Conservation (phyloP, 1,140 invertebrate genomes). For the Bombus sylvicola region DNA sequence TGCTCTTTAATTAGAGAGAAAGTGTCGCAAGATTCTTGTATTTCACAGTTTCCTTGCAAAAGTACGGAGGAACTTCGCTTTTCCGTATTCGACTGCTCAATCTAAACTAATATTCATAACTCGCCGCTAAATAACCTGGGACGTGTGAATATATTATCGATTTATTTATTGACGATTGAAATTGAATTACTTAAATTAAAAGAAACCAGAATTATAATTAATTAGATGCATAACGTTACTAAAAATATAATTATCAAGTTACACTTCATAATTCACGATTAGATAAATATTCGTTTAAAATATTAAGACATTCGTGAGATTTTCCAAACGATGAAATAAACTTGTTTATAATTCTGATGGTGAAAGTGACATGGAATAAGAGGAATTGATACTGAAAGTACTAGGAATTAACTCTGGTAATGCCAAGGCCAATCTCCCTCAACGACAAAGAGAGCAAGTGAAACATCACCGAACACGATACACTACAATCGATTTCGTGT, state of each 20-base stretch:
- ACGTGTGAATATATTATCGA: no score
- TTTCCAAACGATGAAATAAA: neutral
- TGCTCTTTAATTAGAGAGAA: conserved; percentile 47
- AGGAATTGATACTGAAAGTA: conserved; percentile 53
- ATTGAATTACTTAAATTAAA: no score
- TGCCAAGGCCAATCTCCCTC: conserved; percentile 77
- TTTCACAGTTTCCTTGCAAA: neutral
- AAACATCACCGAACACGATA: neutral
- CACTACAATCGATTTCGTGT: neutral
- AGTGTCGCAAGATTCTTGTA: conserved; percentile 35
- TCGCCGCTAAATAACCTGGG: neutral
- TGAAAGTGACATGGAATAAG: conserved; percentile 80
- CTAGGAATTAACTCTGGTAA: conserved; percentile 56
- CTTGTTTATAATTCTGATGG: conserved; percentile 72
- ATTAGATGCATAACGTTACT: no score
- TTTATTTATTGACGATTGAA: no score
- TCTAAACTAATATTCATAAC: conserved; percentile 1
- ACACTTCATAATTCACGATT: no score
- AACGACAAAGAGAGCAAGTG: neutral
- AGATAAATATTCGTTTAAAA: neutral
- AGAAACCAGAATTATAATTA: no score
- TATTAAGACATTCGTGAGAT: neutral
- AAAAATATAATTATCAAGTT: no score
- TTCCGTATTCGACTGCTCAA: neutral
- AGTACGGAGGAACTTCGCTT: neutral